These are phyloP conservation scores for Sisyra nigra DNA, from an alignment of 2,888 invertebrate species.

Conservation along the genomic window DNA sequence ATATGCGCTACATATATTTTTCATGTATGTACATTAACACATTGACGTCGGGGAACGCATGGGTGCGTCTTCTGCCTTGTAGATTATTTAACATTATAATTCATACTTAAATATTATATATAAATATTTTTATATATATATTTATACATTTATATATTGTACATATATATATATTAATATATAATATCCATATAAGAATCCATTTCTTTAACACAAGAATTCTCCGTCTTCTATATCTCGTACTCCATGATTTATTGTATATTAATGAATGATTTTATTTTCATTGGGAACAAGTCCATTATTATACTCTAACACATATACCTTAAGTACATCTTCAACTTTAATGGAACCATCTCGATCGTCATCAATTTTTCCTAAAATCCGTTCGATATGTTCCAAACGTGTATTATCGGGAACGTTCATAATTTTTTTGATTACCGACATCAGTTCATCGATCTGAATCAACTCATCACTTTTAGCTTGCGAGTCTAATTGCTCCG, in stretches of 20 bases:
- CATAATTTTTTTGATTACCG: constrained; percentile 63
- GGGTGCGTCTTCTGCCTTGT: too few relatives aligned
- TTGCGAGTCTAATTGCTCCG: constrained; percentile 30
- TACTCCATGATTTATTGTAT: too few relatives aligned
- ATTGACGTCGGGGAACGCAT: too few relatives aligned
- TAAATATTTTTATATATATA: too few relatives aligned
- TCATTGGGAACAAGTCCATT: neutral
- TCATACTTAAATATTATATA: too few relatives aligned
- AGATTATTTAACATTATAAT: too few relatives aligned
- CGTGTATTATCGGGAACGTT: constrained; percentile 73
- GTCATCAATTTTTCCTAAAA: constrained; percentile 76
- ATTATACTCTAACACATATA: constrained; percentile 7
- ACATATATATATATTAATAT: too few relatives aligned
- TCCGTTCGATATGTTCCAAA: constrained; percentile 63
- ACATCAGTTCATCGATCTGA: constrained; percentile 78
- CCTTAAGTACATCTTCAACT: constrained; percentile 81
- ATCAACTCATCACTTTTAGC: constrained; percentile 44
- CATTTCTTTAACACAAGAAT: neutral
- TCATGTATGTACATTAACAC: too few relatives aligned
- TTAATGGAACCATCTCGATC: constrained; percentile 91
- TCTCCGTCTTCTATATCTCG: neutral
- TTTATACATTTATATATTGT: too few relatives aligned
- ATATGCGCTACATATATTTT: too few relatives aligned
- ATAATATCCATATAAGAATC: too few relatives aligned
- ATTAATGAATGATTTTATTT: neutral